Evolutionary conservation across 1,140 invertebrate genomes (phyloP).

Genomic region (Linepithema humile): DNA sequence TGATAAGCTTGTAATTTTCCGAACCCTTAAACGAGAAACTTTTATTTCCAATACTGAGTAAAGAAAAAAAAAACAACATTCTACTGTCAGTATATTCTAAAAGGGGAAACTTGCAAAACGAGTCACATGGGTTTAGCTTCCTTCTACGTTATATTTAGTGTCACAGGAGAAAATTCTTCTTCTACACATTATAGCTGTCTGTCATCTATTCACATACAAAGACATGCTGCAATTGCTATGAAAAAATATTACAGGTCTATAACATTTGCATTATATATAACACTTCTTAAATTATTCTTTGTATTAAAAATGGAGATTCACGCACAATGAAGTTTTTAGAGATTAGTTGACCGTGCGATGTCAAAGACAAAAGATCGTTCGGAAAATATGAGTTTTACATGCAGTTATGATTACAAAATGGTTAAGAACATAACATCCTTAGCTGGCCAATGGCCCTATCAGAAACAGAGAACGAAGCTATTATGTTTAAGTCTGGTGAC

Average conservation of each 20-base stretch:
- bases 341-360: background rate
- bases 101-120: background rate
- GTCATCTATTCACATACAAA: background rate
- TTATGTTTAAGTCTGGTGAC: background rate
- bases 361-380: background rate
- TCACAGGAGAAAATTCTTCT: background rate
- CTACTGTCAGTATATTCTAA: background rate
- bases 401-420: background rate
- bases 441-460: constrained; percentile 31
- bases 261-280: background rate
- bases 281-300: background rate
- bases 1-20: too few species aligned
- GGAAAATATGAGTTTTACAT: background rate
- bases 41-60: too few species aligned
- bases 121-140: background rate
- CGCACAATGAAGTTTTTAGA: background rate
- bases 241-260: background rate
- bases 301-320: background rate
- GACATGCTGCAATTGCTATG: background rate
- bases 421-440: constrained; percentile 13
- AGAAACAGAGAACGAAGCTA: background rate
- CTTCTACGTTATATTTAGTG: background rate
- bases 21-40: too few species aligned
- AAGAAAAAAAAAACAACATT: background rate
- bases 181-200: background rate